These are phyloP conservation scores for Colletes collaris DNA, from an alignment of 2,888 invertebrate species.

Conservation along the genomic window DNA sequence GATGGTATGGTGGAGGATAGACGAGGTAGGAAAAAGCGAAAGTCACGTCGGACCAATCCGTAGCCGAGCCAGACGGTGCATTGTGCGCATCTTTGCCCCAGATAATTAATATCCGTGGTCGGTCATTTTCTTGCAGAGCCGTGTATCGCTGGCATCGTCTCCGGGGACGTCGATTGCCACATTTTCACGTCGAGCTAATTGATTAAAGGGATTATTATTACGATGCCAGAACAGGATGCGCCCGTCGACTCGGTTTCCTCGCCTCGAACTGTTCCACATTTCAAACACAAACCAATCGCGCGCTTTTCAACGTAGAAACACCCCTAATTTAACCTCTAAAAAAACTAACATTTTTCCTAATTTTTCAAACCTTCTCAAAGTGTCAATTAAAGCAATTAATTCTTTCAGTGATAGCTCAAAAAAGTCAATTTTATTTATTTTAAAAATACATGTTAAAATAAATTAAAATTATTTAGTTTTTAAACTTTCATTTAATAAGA, in stretches of 20 bases:
- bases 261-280: constrained; percentile 37
- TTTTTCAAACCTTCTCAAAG: too few relatives aligned
- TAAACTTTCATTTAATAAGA: too few relatives aligned
- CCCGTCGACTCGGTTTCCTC: constrained; percentile 50
- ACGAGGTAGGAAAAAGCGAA: constrained; percentile 73
- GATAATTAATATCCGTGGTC: constrained; percentile 79
- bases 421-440: too few relatives aligned
- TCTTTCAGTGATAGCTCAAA: too few relatives aligned
- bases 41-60: constrained; percentile 66
- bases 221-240: constrained; percentile 39
- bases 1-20: constrained; percentile 52
- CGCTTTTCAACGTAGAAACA: neutral
- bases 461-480: too few relatives aligned
- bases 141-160: constrained; percentile 42
- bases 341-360: too few relatives aligned
- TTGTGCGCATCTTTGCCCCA: constrained; percentile 76
- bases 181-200: constrained; percentile 71
- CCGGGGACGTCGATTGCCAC: constrained; percentile 53
- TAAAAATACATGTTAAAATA: too few relatives aligned
- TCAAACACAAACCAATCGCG: too few relatives aligned
- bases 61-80: constrained; percentile 58
- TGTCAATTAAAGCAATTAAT: too few relatives aligned
- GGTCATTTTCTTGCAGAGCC: constrained; percentile 48
- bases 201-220: constrained; percentile 73
- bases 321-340: too few relatives aligned